A percentile compares a stretch with the other conserved stretches of the same genome.
Evolutionary conservation across 2,113 vertebrate genomes (phyloP).

Genomic region (Eupsittula cactorum): DNA sequence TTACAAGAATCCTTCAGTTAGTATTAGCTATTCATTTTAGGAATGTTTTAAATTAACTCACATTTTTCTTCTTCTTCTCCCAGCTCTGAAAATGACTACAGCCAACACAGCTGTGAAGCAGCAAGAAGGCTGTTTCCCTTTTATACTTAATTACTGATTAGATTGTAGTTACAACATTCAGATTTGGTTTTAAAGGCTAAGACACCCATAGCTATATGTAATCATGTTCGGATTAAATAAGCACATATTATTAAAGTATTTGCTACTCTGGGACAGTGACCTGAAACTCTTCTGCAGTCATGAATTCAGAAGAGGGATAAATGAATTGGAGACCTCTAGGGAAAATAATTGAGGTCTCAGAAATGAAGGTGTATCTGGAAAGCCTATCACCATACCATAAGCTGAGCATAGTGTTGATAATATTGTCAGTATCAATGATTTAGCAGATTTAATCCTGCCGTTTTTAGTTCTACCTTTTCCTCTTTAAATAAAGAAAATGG

Average conservation of each 20-base stretch:
- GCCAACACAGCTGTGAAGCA: not conserved
- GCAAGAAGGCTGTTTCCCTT: not conserved
- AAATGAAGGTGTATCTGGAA: not conserved
- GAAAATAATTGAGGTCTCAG: not conserved
- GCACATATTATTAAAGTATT: not conserved
- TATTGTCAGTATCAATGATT: not conserved
- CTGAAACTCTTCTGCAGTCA: not conserved
- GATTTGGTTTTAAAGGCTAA: not conserved
- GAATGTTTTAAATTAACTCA: not conserved
- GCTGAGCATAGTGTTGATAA: not conserved
- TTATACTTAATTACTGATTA: not conserved
- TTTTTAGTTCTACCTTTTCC: not conserved
- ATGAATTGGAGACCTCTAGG: not conserved
- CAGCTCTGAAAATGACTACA: conserved; percentile 10
- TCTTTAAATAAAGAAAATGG: not conserved
- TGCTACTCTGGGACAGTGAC: not conserved
- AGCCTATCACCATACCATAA: not conserved
- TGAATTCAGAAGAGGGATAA: not conserved
- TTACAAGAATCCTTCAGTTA: not conserved
- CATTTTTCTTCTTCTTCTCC: not conserved
- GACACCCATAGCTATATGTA: not conserved
- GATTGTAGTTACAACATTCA: not conserved
- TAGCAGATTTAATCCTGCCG: not conserved
- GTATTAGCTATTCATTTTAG: not conserved
- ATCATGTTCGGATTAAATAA: not conserved